Conservation (phyloP, 2,797 vertebrate species). For the Tenualosa thibaudeaui region DNA sequence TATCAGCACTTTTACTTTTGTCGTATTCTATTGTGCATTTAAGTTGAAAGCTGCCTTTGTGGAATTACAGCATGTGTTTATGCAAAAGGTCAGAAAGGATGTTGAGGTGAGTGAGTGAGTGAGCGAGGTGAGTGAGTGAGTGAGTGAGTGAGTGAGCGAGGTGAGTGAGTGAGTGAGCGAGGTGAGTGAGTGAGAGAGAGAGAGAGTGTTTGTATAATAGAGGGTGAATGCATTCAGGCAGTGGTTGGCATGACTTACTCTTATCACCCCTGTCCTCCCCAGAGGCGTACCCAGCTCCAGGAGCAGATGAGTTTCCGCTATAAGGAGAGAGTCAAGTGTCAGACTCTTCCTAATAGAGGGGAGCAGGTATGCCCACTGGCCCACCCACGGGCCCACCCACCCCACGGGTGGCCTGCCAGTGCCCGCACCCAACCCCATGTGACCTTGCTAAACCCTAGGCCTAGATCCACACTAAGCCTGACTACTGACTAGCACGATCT, state of each 20-base stretch:
- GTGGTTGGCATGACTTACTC: conserved; percentile 14
- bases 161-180: conserved; percentile 14
- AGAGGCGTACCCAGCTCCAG: conserved; percentile 76
- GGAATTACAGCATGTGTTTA: background rate
- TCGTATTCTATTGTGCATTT: background rate
- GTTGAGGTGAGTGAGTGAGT: conserved; percentile 16
- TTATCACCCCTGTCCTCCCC: conserved; percentile 28
- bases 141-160: conserved; percentile 9
- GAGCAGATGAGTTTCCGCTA: conserved; percentile 78
- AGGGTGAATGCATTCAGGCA: background rate
- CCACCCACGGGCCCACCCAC: conserved; percentile 42
- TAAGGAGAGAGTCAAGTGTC: conserved; percentile 75
- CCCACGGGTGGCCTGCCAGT: background rate
- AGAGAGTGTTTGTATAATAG: background rate
- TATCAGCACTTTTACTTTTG: background rate
- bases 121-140: background rate
- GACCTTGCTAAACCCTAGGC: background rate
- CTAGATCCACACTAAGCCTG: background rate
- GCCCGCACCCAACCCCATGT: background rate
- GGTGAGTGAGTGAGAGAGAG: background rate
- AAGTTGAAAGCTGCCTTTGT: background rate
- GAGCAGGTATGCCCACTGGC: conserved; percentile 64
- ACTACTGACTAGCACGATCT: background rate
- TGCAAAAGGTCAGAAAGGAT: background rate
- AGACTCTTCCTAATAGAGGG: conserved; percentile 66